Evolutionary conservation across 2,797 vertebrate genomes (phyloP).

Genomic region (Falco berigora): DNA sequence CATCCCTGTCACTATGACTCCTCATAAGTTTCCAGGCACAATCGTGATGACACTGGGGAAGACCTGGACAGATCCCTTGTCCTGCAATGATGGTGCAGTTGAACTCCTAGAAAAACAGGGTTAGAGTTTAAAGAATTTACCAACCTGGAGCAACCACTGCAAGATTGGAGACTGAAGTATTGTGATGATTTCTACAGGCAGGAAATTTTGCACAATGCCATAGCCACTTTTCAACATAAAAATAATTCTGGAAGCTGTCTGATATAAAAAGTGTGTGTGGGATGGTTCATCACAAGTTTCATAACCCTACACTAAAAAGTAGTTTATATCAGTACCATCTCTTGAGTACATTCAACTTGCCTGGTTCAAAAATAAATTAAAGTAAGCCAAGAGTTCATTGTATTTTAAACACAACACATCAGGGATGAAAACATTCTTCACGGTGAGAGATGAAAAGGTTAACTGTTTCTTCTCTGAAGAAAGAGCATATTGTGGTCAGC

Average conservation of each 20-base stretch:
- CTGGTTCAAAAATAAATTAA: not conserved
- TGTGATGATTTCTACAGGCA: not conserved
- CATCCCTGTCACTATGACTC: not conserved
- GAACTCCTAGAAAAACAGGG: not conserved
- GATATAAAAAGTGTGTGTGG: not conserved
- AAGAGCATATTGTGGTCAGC: not conserved
- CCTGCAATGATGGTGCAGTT: not conserved
- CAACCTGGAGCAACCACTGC: not conserved
- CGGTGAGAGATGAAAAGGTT: not conserved
- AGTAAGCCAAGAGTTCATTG: not conserved
- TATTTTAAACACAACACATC: not conserved
- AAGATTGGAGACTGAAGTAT: not conserved
- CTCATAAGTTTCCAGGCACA: not conserved
- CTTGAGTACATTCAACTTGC: not conserved
- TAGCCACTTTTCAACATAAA: not conserved
- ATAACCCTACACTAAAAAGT: not conserved
- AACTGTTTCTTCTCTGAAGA: not conserved
- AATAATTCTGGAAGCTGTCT: not conserved
- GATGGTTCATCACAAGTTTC: not conserved
- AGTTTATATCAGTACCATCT: not conserved
- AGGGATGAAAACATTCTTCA: not conserved
- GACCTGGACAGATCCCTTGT: not conserved
- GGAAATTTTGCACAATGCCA: not conserved
- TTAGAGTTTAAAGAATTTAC: not conserved
- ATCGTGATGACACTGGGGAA: not conserved